Evolutionary conservation across 1,140 invertebrate species (phyloP).

Genomic region (Centruroides sculpturatus): DNA sequence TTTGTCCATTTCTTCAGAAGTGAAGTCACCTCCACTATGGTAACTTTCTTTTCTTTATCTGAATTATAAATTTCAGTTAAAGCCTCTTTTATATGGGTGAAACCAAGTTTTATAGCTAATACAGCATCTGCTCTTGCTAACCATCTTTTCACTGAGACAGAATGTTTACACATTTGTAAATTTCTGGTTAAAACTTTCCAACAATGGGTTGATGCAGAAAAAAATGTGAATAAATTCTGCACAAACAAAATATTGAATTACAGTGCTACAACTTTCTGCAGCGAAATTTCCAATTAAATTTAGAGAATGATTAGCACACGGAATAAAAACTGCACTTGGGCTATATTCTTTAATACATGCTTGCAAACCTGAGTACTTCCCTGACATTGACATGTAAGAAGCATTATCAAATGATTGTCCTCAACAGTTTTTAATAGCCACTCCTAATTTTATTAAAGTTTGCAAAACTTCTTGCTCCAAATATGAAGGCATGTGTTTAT

Average conservation of each 20-base stretch:
- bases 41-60: neutral
- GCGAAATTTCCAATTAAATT: neutral
- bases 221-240: neutral
- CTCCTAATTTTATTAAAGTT: slow-evolving; percentile 1
- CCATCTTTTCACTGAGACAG: neutral
- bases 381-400: slow-evolving; percentile 19
- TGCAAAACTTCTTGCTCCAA: no score
- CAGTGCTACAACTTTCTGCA: neutral
- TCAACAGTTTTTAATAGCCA: slow-evolving; percentile 15
- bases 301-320: neutral
- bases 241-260: neutral
- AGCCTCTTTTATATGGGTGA: no score
- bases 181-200: neutral
- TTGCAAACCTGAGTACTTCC: slow-evolving; percentile 14
- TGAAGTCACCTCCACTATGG: neutral
- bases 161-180: neutral
- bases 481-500: no score
- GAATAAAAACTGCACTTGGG: slow-evolving; percentile 1
- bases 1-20: neutral
- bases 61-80: neutral
- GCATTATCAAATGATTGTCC: slow-evolving; percentile 21
- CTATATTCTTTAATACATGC: slow-evolving; percentile 6
- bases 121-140: no score
- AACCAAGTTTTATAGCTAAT: no score
- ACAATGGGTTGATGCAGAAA: neutral